phyloP scores from a whole-genome alignment of 2,888 invertebrate species.

The Aleiodes testaceus region DNA sequence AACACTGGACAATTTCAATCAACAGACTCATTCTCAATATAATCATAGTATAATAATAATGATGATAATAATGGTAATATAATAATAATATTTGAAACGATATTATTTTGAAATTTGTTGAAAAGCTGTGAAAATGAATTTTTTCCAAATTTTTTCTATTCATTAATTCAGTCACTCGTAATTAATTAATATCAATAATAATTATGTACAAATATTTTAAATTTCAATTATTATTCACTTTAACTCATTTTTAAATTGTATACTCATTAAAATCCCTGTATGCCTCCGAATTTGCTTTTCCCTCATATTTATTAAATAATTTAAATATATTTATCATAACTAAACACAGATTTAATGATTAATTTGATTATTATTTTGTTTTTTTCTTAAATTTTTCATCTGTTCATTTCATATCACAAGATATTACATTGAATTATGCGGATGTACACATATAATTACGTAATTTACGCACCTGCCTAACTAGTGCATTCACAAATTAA shows the following conservation, averaged over 20 bases:
- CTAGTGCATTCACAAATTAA: slow-evolving; percentile 43
- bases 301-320: slow-evolving; percentile 53
- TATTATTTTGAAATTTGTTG: not conserved
- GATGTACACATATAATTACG: slow-evolving; percentile 47
- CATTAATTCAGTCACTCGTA: not conserved
- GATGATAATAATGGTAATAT: slow-evolving; percentile 56
- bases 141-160: not conserved
- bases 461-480: slow-evolving; percentile 52
- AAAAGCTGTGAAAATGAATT: slow-evolving; percentile 29
- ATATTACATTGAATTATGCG: slow-evolving; percentile 57
- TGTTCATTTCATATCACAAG: slow-evolving; percentile 66
- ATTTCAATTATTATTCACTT: slow-evolving; percentile 44
- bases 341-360: slow-evolving; percentile 57
- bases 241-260: slow-evolving; percentile 50
- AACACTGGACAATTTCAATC: slow-evolving; percentile 71
- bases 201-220: slow-evolving; percentile 50
- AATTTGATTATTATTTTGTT: slow-evolving; percentile 27
- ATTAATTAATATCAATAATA: slow-evolving; percentile 47
- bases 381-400: slow-evolving; percentile 32
- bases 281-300: slow-evolving; percentile 73
- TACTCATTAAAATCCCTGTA: slow-evolving; percentile 70
- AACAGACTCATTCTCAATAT: slow-evolving; percentile 69
- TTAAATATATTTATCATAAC: slow-evolving; percentile 47
- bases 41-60: slow-evolving; percentile 59
- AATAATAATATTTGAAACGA: slow-evolving; percentile 55